Base-by-base conservation (phyloP, 1,140 invertebrate genomes). In the Halyomorpha halys region DNA sequence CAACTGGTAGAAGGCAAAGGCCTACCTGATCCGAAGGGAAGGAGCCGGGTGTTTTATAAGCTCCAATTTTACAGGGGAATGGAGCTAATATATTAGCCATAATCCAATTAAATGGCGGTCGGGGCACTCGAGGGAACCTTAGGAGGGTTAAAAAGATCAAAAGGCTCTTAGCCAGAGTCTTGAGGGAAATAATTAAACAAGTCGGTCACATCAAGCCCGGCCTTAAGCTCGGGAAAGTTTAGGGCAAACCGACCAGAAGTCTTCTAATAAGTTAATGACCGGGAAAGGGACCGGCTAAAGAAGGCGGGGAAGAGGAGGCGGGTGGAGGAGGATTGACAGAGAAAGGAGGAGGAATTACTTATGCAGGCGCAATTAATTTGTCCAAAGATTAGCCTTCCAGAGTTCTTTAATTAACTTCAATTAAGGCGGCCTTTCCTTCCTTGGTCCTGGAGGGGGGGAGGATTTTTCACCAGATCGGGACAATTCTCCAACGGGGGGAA, bases 371-470 rank as follows among this genome's bases (percentile, higher is more conserved):
- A 68, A 68, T 68, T 68, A 68, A 68, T 68, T 68, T 68, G 67
- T 68, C 64, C 64, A 63, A 68, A 68, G 67, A 68, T 68, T 68
- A 68, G 64, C 25, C 59, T 39, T n/a, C 53, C 44, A 45, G 67
- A 63, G 64, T 68, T 68, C 67, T 68, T 68, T 68, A 65, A 68
- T 68, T 68, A 68, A 65, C 61, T 68, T 68, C 67, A 68, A 68
- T 68, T 68, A 68, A 49, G 23, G 39, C 16, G 18, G 64, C 18
- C 27, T 30, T 8, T 30, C 27, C 27, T 30, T 30, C 27, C 27
- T 30, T 30, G 3, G 3, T 30, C 8, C 27, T 30, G 27, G 27
- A 8, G 27, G 27, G 27, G 8, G 27, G 27, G 27, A 30, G 3
- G 27, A 30, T 30, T 30, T 8, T 30, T 30, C 27, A 30, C 3